Evolutionary conservation across 2,113 vertebrate species (phyloP), one percentile per base, ranked within the genome.

Genomic region (Myrmophylax atrothorax): DNA sequence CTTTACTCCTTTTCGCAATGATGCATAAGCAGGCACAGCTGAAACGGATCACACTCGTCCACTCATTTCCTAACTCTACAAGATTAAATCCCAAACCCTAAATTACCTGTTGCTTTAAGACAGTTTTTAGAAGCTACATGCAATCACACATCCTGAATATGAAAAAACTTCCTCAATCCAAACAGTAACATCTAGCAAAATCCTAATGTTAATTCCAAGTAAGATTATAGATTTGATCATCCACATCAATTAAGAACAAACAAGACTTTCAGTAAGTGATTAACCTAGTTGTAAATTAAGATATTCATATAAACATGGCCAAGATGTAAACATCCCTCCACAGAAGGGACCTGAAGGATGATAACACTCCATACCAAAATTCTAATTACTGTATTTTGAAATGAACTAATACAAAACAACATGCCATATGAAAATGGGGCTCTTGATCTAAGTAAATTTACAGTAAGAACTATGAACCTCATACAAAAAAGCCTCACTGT

Each of bases 61-160:
- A 88, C 60, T 91, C 26, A 42, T 72, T 82, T 53, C 33, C 31
- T 15, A 56, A 19, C 42, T 60, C 64, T 38, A 26, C 0, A 0
- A 10, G 6, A 88, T 84, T 89, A 79, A 94, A 90, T 35, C 19
- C 35, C 60, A 28, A 91, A 84, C 40, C 20, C 40, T 69, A 89
- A 93, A 93, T 87, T 90, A 84, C 63, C 56, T 60, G 33, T 24
- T 87, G 33, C 47, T 91, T 87, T 91, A 76, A 84, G 23, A 84
- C 33, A 85, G 49, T 59, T 92, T 93, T 90, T 28, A 92, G 56
- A 78, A 93, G 46, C 67, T 44, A 42, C n/a, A 69, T 17, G 14
- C 19, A 77, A 64, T 60, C 79, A 60, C 18, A 23, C 56, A 78
- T 42, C 42, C 73, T 60, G 44, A 90, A 89, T 9, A 53, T 6